Base-by-base conservation (phyloP, 2,113 vertebrate species). In the Panthera uncia region DNA sequence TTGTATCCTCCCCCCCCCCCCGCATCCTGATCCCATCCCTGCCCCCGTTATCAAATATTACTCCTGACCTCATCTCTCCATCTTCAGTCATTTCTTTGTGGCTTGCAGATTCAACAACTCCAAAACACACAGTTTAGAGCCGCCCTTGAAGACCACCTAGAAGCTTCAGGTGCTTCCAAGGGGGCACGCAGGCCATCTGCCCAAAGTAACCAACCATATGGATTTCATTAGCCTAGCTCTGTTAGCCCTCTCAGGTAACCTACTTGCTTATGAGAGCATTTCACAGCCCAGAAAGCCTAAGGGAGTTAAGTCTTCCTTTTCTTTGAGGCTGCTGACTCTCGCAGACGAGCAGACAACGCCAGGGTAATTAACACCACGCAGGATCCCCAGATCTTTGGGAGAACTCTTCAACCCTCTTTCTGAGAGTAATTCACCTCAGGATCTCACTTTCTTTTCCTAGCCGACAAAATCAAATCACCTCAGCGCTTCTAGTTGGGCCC, bases 241-340 rank as follows among this genome's bases (percentile, higher is more conserved):
- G 1, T 92, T 86, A 91, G 63, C 95, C 82, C 45, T 98, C 80
- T 50, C 73, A 90, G 69, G n/a, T 95, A 98, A 96, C 97, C 97
- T 98, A 98, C 96, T 97, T 98, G 95, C 89, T 98, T 96, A 98
- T 71, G 95, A 97, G 92, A 98, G 95, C 95, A 85, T 98, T 97
- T 97, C 95, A 91, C 68, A 96, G 80, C 87, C 84, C 65, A 86
- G 89, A 96, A 96, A 96, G 83, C 97, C 95, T 96, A 92, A 90
- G 97, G 97, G 89, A 19, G 69, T 96, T 95, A 91, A 94, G 83
- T 92, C 57, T 85, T 83, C n/a, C 12, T 94, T 93, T 88, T 95
- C 71, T 92, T 79, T 89, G 92, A 98, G 74, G 86, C 76, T 97
- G 86, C 95, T 96, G 97, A 88, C 63, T 91, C 86, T 93, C 52